Base-by-base conservation (phyloP, 2,888 invertebrate genomes). In the Metacarcinus magister region DNA sequence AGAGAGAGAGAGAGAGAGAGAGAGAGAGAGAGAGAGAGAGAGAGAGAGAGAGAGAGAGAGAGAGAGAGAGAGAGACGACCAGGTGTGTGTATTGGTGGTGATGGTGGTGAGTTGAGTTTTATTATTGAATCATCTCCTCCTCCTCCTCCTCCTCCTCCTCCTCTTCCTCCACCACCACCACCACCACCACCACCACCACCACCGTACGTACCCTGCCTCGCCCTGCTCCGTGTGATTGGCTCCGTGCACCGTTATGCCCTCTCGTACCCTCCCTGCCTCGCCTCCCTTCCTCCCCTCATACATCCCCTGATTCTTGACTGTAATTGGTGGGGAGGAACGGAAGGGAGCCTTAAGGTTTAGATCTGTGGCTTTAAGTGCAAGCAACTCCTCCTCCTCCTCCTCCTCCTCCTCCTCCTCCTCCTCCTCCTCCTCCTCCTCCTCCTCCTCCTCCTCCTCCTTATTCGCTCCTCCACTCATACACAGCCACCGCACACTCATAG, bases 1-100 rank as follows among this genome's bases (percentile, higher is more conserved):
- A n/a, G 67, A 67, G 67, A 67, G 67, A n/a, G n/a, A 67, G 67
- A 67, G 67, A 67, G 67, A 67, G 67, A 67, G 67, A 67, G 67
- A 67, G 67, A 67, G 67, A 67, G 67, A 67, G 67, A 67, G 67
- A 67, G 67, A 67, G 67, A 67, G 67, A 67, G 67, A 67, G 67
- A 67, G 67, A 67, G 67, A 67, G 67, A 67, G 67, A 67, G 67
- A 67, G 67, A 67, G 67, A 67, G 67, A 67, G 67, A 67, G 67
- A 67, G 60, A 60, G 60, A 60, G 60, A 60, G 60, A 60, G 60
- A 60, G 5, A 54, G 60, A 60, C 23, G n/a, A 67, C 67, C 67
- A 67, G 67, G 67, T 67, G 67, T 67, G 1, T 7, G 67, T 67
- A n/a, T 67, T 67, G n/a, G 67, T 67, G 67, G 19, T 67, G 67